Evolutionary conservation across 2,797 vertebrate genomes (phyloP), one percentile per base, ranked within the genome.

Genomic region (Crenuchus spilurus): DNA sequence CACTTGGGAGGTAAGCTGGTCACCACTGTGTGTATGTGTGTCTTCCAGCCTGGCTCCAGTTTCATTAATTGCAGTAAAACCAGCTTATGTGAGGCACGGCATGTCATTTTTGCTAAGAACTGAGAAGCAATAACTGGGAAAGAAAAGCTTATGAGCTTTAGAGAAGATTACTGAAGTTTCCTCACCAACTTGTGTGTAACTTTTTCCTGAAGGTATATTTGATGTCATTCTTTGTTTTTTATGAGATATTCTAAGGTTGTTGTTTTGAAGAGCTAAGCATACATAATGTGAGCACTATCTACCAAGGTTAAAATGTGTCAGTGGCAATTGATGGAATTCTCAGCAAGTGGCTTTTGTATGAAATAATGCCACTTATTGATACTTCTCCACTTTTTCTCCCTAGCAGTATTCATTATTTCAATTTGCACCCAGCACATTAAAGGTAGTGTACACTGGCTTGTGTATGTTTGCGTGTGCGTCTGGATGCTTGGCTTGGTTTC

Each of bases 1-100:
- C 87, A 98, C 95, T 20, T 99, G 96, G 97, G 97, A 99, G 95
- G 97, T 98, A 92, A 94, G 91, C 80, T 77, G 74, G 75, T 81
- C 62, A 18, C 31, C 16, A 18, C 4, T 42, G 57, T 22, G 52
- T 26, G 42, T 35, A 22, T 41, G 22, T 55, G 33, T 13, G 20
- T 75, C 70, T 87, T 85, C 85, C 86, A 83, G 86, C 76, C 52
- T 39, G 67, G 66, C 80, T 73, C 76, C 75, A 79, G 83, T 90
- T 89, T 86, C 85, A 90, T 91, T 18, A 88, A 89, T 89, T 90
- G 87, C 82, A 79, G 81, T 77, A 58, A 75, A 84, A 77, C 28
- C 8, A 72, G 67, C 83, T 85, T 88, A 89, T 87, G 84, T 86
- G 87, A 89, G 88, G 85, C 87, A 87, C 87, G 86, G 87, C 84